Base-by-base conservation (phyloP, 2,888 invertebrate species). In the Ferrisia virgata region DNA sequence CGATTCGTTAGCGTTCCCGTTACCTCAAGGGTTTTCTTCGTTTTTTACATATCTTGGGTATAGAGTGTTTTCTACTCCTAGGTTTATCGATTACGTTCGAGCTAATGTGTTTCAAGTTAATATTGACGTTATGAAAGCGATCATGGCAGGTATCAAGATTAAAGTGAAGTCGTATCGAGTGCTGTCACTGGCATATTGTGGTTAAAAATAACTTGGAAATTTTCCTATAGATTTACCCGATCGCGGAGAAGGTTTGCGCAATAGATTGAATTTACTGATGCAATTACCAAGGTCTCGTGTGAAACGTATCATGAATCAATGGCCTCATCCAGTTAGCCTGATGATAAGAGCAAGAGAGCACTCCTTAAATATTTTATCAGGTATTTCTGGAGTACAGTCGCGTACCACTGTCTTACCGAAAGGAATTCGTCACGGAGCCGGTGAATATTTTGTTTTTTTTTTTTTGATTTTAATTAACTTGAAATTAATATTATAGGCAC, bases 1-100 rank as follows among this genome's bases (percentile, higher is more conserved):
- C 22, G 94, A 95, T 87, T 92, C 93, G 3, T 91, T 94, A 86
- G 95, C 95, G 39, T 96, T 94, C 88, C 94, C 94, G 0, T 89
- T 95, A 86, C 96, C 96, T 13, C 94, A 94, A 87, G 96, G 96
- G 15, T 96, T 96, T 88, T 93, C 94, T 22, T 95, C 96, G 4
- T 96, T 96, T 90, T 95, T 96, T 88, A 94, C 96, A 1, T 95
- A 94, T 89, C 91, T 96, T 83, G 96, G 95, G 0, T 95, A 95
- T 89, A 91, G 93, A 86, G 93, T 94, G 31, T 89, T 96, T 86
- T 91, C 92, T 36, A 94, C 94, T 89, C 91, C 93, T 86, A 92
- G 93, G 88, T 96, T 96, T 89, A 89, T 95, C 87, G 96, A 96
- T 89, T 95, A 96, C 88, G 93, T 95, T 85, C 93, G 94, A 86